Evolutionary conservation across 2,888 invertebrate species (phyloP).

Genomic region (Caenorhabditis wallacei): DNA sequence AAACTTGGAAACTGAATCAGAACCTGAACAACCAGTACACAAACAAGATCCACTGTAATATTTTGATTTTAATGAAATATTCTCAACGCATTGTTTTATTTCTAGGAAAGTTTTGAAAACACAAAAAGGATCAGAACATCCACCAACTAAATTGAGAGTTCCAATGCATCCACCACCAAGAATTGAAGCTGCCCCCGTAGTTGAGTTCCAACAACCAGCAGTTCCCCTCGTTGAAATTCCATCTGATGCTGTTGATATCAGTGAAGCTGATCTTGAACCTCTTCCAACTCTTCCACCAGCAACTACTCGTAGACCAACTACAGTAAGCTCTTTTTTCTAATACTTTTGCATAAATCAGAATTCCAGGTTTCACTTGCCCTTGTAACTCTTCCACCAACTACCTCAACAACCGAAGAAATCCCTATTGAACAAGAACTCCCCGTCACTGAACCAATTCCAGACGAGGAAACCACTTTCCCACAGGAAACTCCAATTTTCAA

Average conservation of each 20-base stretch:
- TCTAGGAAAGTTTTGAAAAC: slow-evolving; percentile 59
- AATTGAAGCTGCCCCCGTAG: slow-evolving; percentile 46
- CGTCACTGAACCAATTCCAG: slow-evolving; percentile 33
- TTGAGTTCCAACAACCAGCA: slow-evolving; percentile 39
- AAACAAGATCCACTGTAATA: slow-evolving; percentile 61
- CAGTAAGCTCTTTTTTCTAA: slow-evolving; percentile 15
- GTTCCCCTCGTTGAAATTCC: slow-evolving; percentile 54
- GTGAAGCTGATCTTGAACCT: slow-evolving; percentile 26
- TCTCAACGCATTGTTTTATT: slow-evolving; percentile 13
- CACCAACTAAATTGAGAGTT: slow-evolving; percentile 48
- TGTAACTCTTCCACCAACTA: slow-evolving; percentile 55
- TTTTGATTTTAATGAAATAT: background rate
- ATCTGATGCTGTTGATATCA: slow-evolving; percentile 48
- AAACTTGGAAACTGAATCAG: slow-evolving; percentile 7
- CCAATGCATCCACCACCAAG: slow-evolving; percentile 63
- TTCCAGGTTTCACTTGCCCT: slow-evolving; percentile 46
- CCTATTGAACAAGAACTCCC: slow-evolving; percentile 50
- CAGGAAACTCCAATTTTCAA: slow-evolving; percentile 60
- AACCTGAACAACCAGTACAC: slow-evolving; percentile 30
- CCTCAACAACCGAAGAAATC: slow-evolving; percentile 41
- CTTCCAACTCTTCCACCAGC: slow-evolving; percentile 32
- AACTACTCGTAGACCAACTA: slow-evolving; percentile 30
- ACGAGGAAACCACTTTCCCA: slow-evolving; percentile 57
- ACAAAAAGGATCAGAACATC: slow-evolving; percentile 41
- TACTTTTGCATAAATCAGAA: background rate